Conservation (phyloP, 2,888 invertebrate species). For the Steromphala cineraria region DNA sequence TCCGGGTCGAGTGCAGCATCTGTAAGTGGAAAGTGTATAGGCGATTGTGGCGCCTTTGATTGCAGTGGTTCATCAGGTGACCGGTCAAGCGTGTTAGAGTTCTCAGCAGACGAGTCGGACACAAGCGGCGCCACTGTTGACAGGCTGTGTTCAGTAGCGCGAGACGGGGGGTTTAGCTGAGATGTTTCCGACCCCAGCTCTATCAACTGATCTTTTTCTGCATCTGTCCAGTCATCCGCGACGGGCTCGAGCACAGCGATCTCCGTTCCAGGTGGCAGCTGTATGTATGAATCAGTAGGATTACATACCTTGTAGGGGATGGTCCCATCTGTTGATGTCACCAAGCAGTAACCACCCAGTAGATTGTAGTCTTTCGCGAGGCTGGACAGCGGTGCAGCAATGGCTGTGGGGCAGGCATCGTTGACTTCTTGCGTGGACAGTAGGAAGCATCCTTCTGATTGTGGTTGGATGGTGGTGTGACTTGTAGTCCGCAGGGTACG, state of each 20-base stretch:
- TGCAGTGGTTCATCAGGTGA: too few species aligned
- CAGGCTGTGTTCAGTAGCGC: too few species aligned
- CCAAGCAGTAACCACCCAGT: background rate
- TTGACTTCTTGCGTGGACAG: background rate
- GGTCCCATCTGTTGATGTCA: background rate
- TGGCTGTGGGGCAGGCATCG: background rate
- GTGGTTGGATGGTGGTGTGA: background rate
- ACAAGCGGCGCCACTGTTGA: too few species aligned
- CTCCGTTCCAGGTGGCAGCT: conserved; percentile 26
- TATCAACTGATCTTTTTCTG: too few species aligned
- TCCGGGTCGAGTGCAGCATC: conserved; percentile 2
- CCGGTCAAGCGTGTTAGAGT: too few species aligned
- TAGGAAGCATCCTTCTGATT: background rate
- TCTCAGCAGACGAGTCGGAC: too few species aligned
- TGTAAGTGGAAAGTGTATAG: conserved; percentile 18
- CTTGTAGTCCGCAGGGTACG: background rate
- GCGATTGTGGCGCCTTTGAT: background rate
- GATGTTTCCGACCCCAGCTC: too few species aligned
- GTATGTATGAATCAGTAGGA: conserved; percentile 29
- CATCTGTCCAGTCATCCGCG: background rate
- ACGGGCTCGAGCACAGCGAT: conserved; percentile 27
- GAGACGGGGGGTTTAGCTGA: too few species aligned
- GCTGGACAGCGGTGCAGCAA: background rate
- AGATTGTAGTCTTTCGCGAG: background rate
- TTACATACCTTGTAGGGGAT: conserved; percentile 27